Percentiles rank a stretch among this genome's conserved stretches.
These are phyloP conservation scores for Mesembrinibis cayennensis DNA, from an alignment of 2,113 vertebrate species.

Conservation along the genomic window DNA sequence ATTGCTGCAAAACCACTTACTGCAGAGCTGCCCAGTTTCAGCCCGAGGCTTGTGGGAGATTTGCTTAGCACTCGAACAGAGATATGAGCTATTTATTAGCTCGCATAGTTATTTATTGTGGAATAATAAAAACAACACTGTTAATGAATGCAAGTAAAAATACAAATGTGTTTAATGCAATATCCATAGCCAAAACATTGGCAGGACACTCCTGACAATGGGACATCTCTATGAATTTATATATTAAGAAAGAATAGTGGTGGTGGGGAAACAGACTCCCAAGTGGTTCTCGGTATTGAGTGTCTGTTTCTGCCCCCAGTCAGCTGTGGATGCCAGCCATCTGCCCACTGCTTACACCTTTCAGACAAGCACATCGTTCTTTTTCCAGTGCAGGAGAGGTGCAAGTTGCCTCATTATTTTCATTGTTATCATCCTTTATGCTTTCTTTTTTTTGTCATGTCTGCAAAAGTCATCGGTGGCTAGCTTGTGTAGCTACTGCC, in stretches of 20 bases:
- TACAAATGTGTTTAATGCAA: not conserved
- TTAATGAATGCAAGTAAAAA: not conserved
- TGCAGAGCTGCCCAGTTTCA: not conserved
- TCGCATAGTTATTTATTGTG: not conserved
- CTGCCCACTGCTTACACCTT: not conserved
- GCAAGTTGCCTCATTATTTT: not conserved
- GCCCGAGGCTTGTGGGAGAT: not conserved
- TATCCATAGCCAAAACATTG: not conserved
- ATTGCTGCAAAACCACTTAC: constrained; percentile 3
- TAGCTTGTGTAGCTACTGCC: not conserved
- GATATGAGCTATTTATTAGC: not conserved
- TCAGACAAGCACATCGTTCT: not conserved
- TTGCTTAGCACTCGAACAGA: not conserved
- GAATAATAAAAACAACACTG: not conserved
- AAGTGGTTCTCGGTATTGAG: not conserved
- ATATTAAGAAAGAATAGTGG: not conserved
- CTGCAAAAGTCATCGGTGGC: not conserved
- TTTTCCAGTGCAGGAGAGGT: not conserved
- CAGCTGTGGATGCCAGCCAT: not conserved
- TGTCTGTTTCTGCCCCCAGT: not conserved
- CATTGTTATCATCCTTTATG: not conserved
- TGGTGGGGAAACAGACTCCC: not conserved
- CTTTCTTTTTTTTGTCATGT: not conserved
- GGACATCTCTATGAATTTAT: not conserved
- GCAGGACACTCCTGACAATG: not conserved